Conservation (phyloP, 2,797 vertebrate species). For the Pangasius krempfi region DNA sequence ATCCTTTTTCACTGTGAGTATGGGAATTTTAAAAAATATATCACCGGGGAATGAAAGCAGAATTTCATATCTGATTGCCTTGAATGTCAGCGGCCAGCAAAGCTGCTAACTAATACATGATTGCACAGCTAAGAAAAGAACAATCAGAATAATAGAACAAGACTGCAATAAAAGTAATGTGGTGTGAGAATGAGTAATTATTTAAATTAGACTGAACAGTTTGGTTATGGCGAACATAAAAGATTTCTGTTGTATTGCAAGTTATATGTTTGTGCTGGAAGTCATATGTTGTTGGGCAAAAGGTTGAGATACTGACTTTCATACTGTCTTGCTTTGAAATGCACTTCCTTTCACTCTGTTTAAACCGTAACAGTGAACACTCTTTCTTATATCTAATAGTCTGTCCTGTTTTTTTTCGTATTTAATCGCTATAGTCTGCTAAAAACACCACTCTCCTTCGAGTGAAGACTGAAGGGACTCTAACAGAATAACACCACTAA, state of each 20-base stretch:
- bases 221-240: not conserved
- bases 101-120: not conserved
- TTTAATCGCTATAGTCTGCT: not conserved
- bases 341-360: not conserved
- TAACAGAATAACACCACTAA: not conserved
- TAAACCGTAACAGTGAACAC: not conserved
- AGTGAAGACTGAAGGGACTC: not conserved
- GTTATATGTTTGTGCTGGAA: no score
- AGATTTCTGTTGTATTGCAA: no score
- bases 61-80: not conserved
- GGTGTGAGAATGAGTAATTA: not conserved
- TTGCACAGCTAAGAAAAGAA: not conserved
- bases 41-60: not conserved
- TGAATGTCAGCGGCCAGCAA: not conserved
- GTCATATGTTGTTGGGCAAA: not conserved
- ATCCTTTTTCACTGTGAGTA: not conserved
- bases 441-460: not conserved
- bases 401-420: not conserved
- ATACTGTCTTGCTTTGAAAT: not conserved
- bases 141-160: not conserved
- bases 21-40: not conserved
- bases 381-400: not conserved
- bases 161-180: not conserved
- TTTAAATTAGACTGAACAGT: not conserved
- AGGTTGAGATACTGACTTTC: not conserved